Evolutionary conservation across 2,113 vertebrate genomes (phyloP).

Genomic region (Neolamprologus devosi): DNA sequence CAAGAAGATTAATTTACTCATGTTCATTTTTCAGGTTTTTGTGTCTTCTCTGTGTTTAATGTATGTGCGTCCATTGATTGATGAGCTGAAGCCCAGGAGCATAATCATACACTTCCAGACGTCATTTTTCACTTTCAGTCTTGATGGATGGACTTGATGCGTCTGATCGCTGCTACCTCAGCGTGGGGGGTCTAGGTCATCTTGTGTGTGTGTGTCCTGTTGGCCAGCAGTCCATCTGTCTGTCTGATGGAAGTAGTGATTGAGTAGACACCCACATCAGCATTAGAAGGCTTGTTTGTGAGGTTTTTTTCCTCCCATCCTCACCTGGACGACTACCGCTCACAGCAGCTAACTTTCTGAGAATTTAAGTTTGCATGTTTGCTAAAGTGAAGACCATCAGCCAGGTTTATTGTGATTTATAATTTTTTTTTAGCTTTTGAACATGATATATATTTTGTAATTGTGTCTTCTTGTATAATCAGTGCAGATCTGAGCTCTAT

Average conservation of each 20-base stretch:
- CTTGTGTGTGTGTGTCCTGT: background rate
- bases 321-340: background rate
- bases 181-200: conserved; percentile 50
- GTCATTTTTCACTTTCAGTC: conserved; percentile 66
- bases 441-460: background rate
- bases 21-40: conserved; percentile 63
- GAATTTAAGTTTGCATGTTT: background rate
- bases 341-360: background rate
- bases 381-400: background rate
- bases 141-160: conserved; percentile 50
- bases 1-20: conserved; percentile 58
- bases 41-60: conserved; percentile 40
- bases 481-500: background rate
- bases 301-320: background rate
- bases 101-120: conserved; percentile 70
- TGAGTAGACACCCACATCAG: background rate
- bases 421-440: background rate
- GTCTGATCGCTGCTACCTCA: conserved; percentile 53
- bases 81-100: conserved; percentile 46
- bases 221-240: conserved; percentile 21
- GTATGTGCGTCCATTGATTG: conserved; percentile 46
- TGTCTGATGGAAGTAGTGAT: conserved; percentile 25
- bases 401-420: background rate
- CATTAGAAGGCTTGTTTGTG: conserved; percentile 1
- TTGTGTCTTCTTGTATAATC: background rate